phyloP scores from a whole-genome alignment of 2,888 invertebrate species.

The Dryococelus australis region DNA sequence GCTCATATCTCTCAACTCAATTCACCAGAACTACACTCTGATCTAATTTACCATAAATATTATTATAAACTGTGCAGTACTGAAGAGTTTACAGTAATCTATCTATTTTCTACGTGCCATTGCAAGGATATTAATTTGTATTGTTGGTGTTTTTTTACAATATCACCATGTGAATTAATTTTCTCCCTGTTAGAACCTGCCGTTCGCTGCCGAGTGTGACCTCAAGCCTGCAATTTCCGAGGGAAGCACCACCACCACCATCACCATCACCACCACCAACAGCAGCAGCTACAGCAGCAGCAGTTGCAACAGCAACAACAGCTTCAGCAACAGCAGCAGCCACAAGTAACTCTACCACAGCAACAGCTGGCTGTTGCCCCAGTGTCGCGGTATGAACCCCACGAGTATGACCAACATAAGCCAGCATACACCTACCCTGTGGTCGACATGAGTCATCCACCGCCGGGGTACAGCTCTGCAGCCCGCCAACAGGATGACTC shows the following conservation, averaged over 20 bases:
- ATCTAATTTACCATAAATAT: too few species aligned
- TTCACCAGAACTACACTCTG: too few species aligned
- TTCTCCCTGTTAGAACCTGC: constrained; percentile 62
- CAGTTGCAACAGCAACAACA: constrained; percentile 36
- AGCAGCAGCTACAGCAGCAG: constrained; percentile 24
- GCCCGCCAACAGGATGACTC: constrained; percentile 54
- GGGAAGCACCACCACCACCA: constrained; percentile 26
- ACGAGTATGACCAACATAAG: constrained; percentile 42
- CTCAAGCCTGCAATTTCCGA: constrained; percentile 60
- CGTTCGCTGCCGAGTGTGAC: constrained; percentile 72
- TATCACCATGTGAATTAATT: neutral
- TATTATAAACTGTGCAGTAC: too few species aligned
- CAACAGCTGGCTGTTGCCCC: constrained; percentile 26
- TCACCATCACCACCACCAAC: constrained; percentile 17
- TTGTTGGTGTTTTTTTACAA: too few species aligned
- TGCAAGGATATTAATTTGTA: too few species aligned
- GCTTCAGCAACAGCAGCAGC: constrained; percentile 21
- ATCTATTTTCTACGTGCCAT: too few species aligned
- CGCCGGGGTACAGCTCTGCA: constrained; percentile 60
- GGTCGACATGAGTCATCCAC: constrained; percentile 58
- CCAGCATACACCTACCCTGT: constrained; percentile 47
- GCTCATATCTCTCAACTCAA: too few species aligned
- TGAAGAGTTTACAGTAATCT: too few species aligned
- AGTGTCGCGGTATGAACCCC: constrained; percentile 37
- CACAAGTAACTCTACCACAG: neutral